Base-by-base conservation (phyloP, 2,888 invertebrate species). In the Drosophila aldrichi region DNA sequence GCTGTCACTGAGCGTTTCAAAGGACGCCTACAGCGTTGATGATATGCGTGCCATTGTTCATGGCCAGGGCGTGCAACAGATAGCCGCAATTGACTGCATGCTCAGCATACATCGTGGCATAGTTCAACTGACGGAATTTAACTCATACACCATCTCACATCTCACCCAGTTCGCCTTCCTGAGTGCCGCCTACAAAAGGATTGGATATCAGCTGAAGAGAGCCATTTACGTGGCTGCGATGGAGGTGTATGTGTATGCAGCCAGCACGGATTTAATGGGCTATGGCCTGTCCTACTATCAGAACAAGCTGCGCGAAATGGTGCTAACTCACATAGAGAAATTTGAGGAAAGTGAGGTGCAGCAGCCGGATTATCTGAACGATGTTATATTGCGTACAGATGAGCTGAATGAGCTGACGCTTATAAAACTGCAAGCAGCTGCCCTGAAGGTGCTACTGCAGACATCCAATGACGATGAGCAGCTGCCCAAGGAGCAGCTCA, bases 1-100 rank as follows among this genome's bases (percentile, higher is more conserved):
- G 94, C 96, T 99, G 83, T 89, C 90, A 0, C 25, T 93, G 6
- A 72, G 62, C 3, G 36, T 91, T 3, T 68, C 71, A 20, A 88
- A 88, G 22, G 91, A 96, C 93, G 70, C 67, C 20, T 92, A 91
- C 52, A 87, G 81, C 16, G 60, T 79, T 14, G 92, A 93, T 60
- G 95, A 95, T 86, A 90, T 94, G 66, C 94, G 93, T 75, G 94
- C 94, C 43, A 90, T 95, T 72, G 92, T 95, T 0, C 91, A 93
- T 71, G 90, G 92, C 43, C 92, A 93, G 68, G 95, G 95, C 9
- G 86, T 94, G n/a, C 82, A 77, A 0, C 90, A 91, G 29, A 80
- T 90, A 16, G 82, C 82, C 29, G 92, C 93, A 9, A 94, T 94
- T 36, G 89, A 93, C 43, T 89, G 92, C 0, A 88, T 95, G 18